These are phyloP conservation scores for Lymantria monacha DNA, from an alignment of 2,888 invertebrate genomes.

Conservation along the genomic window DNA sequence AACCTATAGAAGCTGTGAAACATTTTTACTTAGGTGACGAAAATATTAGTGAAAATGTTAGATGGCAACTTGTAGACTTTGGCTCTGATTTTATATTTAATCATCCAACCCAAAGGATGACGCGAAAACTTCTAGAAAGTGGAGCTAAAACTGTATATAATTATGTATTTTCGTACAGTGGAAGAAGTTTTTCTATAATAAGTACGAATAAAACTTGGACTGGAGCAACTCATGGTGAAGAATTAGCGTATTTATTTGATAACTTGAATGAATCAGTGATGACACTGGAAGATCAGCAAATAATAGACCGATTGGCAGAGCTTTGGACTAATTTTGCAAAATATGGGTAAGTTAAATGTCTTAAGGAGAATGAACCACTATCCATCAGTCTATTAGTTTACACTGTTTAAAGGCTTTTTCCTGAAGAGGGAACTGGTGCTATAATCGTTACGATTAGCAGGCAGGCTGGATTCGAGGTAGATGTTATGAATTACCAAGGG, in stretches of 20 bases:
- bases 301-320: constrained; percentile 24
- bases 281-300: background rate
- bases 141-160: constrained; percentile 11
- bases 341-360: constrained; percentile 21
- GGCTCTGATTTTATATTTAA: constrained; percentile 4
- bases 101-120: constrained; percentile 15
- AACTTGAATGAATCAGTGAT: background rate
- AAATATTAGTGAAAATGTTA: constrained; percentile 1
- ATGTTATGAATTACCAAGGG: too few species aligned
- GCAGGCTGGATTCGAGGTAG: too few species aligned
- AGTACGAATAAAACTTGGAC: constrained; percentile 2
- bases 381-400: background rate
- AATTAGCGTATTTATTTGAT: constrained; percentile 32
- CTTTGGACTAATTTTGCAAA: constrained; percentile 37
- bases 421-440: background rate
- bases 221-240: constrained; percentile 39
- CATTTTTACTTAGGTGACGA: constrained; percentile 18
- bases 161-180: constrained; percentile 19
- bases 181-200: background rate
- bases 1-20: constrained; percentile 3
- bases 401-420: too few species aligned
- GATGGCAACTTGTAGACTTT: constrained; percentile 1
- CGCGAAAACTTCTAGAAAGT: constrained; percentile 7
- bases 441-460: too few species aligned
- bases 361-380: background rate